A percentile compares a stretch with the other conserved stretches of the same genome.
phyloP scores from a whole-genome alignment of 35 echinoderm and acorn worm species.

The Eucidaris tribuloides region DNA sequence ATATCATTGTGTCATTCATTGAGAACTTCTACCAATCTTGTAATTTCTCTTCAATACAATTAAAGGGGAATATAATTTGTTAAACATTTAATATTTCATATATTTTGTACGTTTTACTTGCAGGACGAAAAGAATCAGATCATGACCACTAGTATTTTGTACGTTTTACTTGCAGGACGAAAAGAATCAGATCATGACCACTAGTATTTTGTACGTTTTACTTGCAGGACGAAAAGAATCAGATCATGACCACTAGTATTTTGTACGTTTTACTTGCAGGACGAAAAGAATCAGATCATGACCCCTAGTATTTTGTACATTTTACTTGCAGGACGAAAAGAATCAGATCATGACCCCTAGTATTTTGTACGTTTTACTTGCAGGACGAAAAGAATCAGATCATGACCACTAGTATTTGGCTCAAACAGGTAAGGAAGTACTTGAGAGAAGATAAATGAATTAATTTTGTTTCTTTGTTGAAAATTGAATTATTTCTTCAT shows the following conservation, averaged over 20 bases:
- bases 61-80: too few species aligned
- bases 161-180: too few species aligned
- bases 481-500: background rate
- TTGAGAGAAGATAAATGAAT: background rate
- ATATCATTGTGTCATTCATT: too few species aligned
- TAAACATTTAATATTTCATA: too few species aligned
- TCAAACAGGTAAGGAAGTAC: conserved; percentile 53
- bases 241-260: background rate
- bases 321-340: background rate
- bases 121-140: too few species aligned
- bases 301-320: background rate
- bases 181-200: too few species aligned
- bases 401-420: conserved; percentile 61
- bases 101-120: too few species aligned
- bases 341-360: background rate
- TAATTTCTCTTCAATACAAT: too few species aligned
- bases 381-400: conserved; percentile 84
- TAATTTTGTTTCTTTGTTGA: background rate
- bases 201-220: too few species aligned
- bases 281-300: background rate
- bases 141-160: too few species aligned
- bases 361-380: conserved; percentile 4
- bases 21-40: too few species aligned
- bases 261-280: background rate
- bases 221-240: background rate